Percentiles rank a stretch among this genome's conserved stretches.
Conservation (phyloP, 2,113 vertebrate genomes). For the Anolis sagrei region DNA sequence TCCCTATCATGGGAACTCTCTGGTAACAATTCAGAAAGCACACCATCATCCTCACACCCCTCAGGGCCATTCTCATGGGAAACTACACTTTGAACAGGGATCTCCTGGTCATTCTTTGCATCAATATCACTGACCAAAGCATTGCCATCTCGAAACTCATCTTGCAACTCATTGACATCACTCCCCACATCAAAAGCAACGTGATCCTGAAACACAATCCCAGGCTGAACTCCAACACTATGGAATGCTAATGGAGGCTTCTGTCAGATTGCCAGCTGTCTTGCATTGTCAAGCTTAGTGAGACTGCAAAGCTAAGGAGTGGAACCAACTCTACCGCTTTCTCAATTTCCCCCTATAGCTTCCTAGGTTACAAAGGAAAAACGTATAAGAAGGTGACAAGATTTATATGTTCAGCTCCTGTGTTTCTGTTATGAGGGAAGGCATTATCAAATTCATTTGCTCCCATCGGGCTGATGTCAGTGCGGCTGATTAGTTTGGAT, state of each 20-base stretch:
- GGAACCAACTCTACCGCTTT: constrained; percentile 62
- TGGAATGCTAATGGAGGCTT: constrained; percentile 46
- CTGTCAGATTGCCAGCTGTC: not conserved
- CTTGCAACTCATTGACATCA: too few relatives aligned
- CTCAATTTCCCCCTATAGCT: constrained; percentile 53
- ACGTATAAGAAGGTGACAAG: constrained; percentile 61
- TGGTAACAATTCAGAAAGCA: too few relatives aligned
- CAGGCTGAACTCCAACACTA: too few relatives aligned
- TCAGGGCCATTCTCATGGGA: too few relatives aligned
- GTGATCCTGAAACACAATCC: too few relatives aligned
- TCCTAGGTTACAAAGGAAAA: constrained; percentile 53
- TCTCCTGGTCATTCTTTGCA: too few relatives aligned
- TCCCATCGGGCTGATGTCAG: constrained; percentile 40
- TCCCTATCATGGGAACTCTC: too few relatives aligned
- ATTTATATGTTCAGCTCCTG: constrained; percentile 64
- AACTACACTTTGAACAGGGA: too few relatives aligned
- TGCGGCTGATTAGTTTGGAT: constrained; percentile 58
- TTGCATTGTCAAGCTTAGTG: not conserved
- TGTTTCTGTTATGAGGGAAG: constrained; percentile 66
- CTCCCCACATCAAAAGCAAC: too few relatives aligned
- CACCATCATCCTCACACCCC: too few relatives aligned
- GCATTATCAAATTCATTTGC: constrained; percentile 12
- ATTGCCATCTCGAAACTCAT: too few relatives aligned
- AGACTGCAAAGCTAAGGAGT: constrained; percentile 33
- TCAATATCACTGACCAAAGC: too few relatives aligned